phyloP scores from a whole-genome alignment of 2,888 invertebrate species.

The Tubulanus polymorphus region DNA sequence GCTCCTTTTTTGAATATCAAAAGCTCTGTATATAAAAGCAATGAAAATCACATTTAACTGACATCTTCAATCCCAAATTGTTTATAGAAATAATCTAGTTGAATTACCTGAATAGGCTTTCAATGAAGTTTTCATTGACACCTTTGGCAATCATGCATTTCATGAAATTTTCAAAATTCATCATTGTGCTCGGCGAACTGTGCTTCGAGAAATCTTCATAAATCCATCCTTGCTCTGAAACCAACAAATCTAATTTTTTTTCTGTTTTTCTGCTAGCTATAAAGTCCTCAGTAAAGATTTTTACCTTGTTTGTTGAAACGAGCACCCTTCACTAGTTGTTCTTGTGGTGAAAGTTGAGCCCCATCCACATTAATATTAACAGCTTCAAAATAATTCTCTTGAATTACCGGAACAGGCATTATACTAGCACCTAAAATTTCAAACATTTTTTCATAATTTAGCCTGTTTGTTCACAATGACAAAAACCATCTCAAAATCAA shows the following conservation, averaged over 20 bases:
- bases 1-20: constrained; percentile 42
- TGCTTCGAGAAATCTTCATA: constrained; percentile 60
- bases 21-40: constrained; percentile 33
- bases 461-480: not conserved
- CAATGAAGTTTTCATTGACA: constrained; percentile 26
- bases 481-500: no score
- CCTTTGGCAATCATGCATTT: constrained; percentile 61
- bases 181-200: constrained; percentile 60
- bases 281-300: not conserved
- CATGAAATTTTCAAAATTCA: constrained; percentile 60
- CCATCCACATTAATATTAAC: constrained; percentile 22
- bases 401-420: constrained; percentile 9
- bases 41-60: not conserved
- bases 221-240: constrained; percentile 60
- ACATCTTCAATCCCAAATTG: not conserved
- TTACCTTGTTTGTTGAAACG: constrained; percentile 47
- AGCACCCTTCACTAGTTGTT: constrained; percentile 46
- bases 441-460: not conserved
- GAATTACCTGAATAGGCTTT: constrained; percentile 41
- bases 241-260: constrained; percentile 3
- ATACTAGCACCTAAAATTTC: not conserved
- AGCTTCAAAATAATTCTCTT: constrained; percentile 17
- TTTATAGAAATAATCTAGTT: not conserved
- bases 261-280: not conserved
- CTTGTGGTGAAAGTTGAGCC: constrained; percentile 36